Base-by-base conservation (phyloP, 2,888 invertebrate genomes). In the Tenodera sinensis region DNA sequence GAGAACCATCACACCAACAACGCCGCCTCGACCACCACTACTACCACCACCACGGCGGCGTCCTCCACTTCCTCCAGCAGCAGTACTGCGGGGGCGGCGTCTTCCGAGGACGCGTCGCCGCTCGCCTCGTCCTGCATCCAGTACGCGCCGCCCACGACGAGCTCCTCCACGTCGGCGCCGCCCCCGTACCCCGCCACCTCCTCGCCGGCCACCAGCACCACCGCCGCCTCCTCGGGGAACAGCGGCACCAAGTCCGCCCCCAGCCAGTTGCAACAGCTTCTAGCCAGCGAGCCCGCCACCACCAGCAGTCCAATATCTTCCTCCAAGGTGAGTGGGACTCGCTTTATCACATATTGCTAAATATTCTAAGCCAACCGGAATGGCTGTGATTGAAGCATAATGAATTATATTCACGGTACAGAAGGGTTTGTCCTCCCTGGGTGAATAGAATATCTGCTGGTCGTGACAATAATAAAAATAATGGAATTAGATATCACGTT, bases 1-100 rank as follows among this genome's bases (percentile, higher is more conserved):
- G 99, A 99, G 93, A 99, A 99, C 93, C 98, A 98, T 93, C 99
- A 99, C 93, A 90, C 91, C 42, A 90, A 83, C 28, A 87, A 88
- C n/a, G 92, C 93, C 90, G 92, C 83, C 84, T 89, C 89, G 83
- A 90, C 90, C 54, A 84, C 88, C 27, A 88, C 88, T 88, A 91
- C 85, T 89, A 90, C 87, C 28, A 87, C 87, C 42, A 34, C 34
- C 7, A 34, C 87, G 42, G 89, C 92, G 28, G 90, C 91, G n/a
- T 91, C 92, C 42, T 91, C 91, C 84, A 91, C 91, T 83, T 91
- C 92, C 85, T 92, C 92, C 14, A 93, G 93, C 28, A 93, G 93
- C 92, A 42, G 42, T 42, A 83, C 83, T 15, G 71, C 87, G 81
- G 87, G 87, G 54, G 25, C 54, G 25, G 54, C 20, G 54, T 71